phyloP scores from a whole-genome alignment of 2,113 vertebrate species.

The Fregetta grallaria region DNA sequence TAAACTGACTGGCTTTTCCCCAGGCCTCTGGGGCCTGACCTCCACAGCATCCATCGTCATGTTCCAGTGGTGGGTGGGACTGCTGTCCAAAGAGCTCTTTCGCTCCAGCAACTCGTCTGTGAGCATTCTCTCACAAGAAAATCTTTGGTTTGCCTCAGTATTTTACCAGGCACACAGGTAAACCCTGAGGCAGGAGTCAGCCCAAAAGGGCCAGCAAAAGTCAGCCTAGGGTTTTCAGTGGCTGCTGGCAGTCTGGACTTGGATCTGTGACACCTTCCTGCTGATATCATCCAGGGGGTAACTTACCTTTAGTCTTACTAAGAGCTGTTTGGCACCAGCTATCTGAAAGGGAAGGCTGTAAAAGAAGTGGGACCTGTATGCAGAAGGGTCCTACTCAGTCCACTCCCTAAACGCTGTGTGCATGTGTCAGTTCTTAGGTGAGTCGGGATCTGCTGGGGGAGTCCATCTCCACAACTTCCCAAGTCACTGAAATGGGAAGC shows the following conservation, averaged over 20 bases:
- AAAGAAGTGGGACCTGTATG: not conserved
- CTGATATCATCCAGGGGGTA: not conserved
- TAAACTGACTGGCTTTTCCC: not conserved
- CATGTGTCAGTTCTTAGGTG: not conserved
- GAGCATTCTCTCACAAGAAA: not conserved
- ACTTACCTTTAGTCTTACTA: not conserved
- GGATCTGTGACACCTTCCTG: not conserved
- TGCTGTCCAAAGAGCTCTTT: not conserved
- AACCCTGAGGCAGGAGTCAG: not conserved
- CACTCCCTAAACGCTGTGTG: not conserved
- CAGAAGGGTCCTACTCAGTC: not conserved
- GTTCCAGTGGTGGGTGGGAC: too few relatives aligned
- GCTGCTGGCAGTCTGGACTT: not conserved
- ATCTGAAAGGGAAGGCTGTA: not conserved
- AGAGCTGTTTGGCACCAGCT: not conserved
- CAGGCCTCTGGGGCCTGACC: not conserved
- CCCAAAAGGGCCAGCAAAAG: not conserved
- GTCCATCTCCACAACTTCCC: not conserved
- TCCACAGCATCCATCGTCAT: not conserved
- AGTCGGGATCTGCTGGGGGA: not conserved
- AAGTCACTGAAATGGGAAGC: not conserved
- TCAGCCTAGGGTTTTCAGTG: not conserved
- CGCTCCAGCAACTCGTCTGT: not conserved
- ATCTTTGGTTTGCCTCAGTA: not conserved
- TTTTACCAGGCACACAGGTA: not conserved